Evolutionary conservation across 2,888 invertebrate genomes (phyloP).

Genomic region (Tachystola acroxantha): DNA sequence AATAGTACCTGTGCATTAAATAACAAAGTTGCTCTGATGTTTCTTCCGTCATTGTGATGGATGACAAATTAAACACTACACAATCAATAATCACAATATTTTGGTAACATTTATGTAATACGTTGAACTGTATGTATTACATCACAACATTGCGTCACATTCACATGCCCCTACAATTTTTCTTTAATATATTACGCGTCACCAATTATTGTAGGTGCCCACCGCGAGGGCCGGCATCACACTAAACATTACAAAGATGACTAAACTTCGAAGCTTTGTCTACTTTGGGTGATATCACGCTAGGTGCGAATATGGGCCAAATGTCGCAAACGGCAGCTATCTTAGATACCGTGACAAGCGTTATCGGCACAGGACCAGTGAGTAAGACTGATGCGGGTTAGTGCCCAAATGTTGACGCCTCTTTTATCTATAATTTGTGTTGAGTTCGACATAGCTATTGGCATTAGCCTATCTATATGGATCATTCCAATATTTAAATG

Average conservation of each 20-base stretch:
- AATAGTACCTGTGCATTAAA: constrained; percentile 41
- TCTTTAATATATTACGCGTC: too few species aligned
- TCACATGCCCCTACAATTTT: background rate
- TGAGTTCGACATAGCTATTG: too few species aligned
- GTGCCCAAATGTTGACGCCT: background rate
- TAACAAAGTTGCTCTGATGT: constrained; percentile 35
- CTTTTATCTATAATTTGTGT: background rate
- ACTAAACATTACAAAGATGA: constrained; percentile 41
- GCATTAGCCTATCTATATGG: too few species aligned
- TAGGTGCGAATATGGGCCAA: constrained; percentile 52
- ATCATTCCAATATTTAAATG: too few species aligned
- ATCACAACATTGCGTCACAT: background rate
- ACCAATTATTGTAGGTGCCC: background rate
- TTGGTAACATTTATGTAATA: constrained; percentile 1
- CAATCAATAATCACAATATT: constrained; percentile 15
- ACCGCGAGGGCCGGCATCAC: constrained; percentile 18
- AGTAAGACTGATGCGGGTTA: background rate
- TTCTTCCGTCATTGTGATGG: constrained; percentile 38
- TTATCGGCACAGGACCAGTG: constrained; percentile 8
- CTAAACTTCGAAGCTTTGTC: constrained; percentile 47
- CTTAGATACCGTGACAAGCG: constrained; percentile 25
- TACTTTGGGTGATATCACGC: constrained; percentile 40
- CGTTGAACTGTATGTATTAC: background rate
- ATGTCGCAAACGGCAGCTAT: constrained; percentile 53
- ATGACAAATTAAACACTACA: constrained; percentile 13